Conservation (phyloP, 2,113 vertebrate species). For the Atlantisia rogersi region DNA sequence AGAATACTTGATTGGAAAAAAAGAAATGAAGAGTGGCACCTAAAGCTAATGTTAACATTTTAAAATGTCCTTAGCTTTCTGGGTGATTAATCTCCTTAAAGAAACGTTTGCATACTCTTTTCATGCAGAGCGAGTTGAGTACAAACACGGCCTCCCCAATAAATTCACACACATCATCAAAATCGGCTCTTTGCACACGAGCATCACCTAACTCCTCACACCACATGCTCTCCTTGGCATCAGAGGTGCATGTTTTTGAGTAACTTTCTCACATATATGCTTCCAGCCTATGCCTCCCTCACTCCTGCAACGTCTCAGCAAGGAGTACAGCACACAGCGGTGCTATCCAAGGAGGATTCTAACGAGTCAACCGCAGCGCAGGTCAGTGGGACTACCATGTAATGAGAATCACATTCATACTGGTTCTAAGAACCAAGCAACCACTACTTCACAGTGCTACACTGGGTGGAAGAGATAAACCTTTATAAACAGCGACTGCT, state of each 20-base stretch:
- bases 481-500: not conserved
- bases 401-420: not conserved
- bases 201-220: not conserved
- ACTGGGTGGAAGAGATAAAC: not conserved
- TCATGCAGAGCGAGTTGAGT: not conserved
- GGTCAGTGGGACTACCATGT: not conserved
- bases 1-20: not conserved
- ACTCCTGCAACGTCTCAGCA: not conserved
- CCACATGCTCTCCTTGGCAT: not conserved
- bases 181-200: fast-evolving
- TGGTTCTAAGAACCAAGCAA: not conserved
- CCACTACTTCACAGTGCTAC: not conserved
- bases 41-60: not conserved
- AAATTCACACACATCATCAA: not conserved
- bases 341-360: not conserved
- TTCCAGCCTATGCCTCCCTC: not conserved
- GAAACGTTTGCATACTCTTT: not conserved
- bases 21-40: not conserved
- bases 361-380: not conserved
- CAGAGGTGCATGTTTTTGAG: not conserved
- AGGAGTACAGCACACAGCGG: not conserved
- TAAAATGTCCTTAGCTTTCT: not conserved
- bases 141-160: not conserved
- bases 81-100: not conserved
- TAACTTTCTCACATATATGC: not conserved